Percentiles rank a stretch among this genome's conserved stretches.
Evolutionary conservation across 2,113 vertebrate genomes (phyloP).

Genomic region (Promerops cafer): DNA sequence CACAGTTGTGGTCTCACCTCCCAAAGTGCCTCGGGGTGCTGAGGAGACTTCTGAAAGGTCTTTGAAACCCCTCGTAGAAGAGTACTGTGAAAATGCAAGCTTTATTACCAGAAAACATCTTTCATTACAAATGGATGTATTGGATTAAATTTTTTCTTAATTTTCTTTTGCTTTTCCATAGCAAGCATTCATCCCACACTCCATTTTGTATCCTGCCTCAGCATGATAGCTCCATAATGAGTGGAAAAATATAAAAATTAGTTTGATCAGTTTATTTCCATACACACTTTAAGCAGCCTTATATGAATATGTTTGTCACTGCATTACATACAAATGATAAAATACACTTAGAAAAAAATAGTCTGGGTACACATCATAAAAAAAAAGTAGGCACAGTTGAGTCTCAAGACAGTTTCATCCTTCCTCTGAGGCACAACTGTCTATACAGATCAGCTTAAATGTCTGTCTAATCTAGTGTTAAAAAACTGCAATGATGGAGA

Average conservation of each 20-base stretch:
- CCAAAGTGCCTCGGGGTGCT: neutral
- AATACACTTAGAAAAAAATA: neutral
- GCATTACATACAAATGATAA: neutral
- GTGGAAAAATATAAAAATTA: constrained; percentile 1
- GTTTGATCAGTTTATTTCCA: neutral
- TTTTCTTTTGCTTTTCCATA: neutral
- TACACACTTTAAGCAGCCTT: neutral
- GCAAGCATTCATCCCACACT: neutral
- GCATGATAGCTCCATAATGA: neutral
- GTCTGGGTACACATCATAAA: neutral
- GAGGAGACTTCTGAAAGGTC: neutral
- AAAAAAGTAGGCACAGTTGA: neutral
- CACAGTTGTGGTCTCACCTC: neutral
- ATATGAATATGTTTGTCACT: neutral
- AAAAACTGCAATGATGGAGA: neutral
- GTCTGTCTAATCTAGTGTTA: neutral
- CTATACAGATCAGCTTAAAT: neutral
- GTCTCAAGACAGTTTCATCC: neutral
- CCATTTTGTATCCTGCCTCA: neutral
- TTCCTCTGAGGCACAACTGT: neutral
- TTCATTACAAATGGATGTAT: neutral
- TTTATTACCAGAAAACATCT: neutral
- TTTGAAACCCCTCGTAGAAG: neutral
- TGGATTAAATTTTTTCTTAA: neutral
- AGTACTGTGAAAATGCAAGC: neutral